A percentile compares a stretch with the other conserved stretches of the same genome.
phyloP scores from a whole-genome alignment of 2,113 vertebrate species.

The Uria lomvia region DNA sequence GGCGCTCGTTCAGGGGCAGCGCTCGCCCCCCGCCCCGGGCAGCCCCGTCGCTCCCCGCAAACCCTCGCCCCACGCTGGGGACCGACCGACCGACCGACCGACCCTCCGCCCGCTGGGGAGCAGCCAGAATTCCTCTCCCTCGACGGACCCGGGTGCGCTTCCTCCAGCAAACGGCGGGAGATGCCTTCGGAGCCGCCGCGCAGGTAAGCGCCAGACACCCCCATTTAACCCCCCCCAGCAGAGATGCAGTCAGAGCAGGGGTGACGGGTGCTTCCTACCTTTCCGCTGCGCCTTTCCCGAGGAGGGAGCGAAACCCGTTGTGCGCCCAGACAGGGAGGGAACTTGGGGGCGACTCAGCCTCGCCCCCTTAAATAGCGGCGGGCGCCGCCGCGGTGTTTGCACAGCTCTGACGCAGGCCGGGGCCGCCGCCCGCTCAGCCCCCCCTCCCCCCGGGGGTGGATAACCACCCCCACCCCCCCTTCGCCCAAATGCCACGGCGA shows the following conservation, averaged over 20 bases:
- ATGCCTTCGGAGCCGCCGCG: background rate
- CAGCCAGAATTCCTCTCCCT: background rate
- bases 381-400: slow-evolving; percentile 28
- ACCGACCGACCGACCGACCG: background rate
- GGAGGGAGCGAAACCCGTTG: background rate
- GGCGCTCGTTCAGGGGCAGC: background rate
- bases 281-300: background rate
- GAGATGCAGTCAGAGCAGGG: background rate
- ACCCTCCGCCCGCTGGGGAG: background rate
- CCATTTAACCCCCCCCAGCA: accelerated
- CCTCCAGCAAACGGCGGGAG: background rate
- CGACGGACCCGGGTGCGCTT: background rate
- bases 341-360: background rate
- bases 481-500: background rate
- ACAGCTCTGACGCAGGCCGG: slow-evolving; percentile 71
- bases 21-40: background rate
- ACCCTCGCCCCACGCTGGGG: background rate
- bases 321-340: background rate
- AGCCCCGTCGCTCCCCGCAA: background rate
- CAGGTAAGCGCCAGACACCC: background rate
- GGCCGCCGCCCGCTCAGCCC: background rate
- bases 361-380: slow-evolving; percentile 74
- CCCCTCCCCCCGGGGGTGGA: accelerated
- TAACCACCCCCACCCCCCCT: background rate
- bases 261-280: background rate